Conservation (phyloP, 64 coral and sea anemone species). For the Montipora sp. region DNA sequence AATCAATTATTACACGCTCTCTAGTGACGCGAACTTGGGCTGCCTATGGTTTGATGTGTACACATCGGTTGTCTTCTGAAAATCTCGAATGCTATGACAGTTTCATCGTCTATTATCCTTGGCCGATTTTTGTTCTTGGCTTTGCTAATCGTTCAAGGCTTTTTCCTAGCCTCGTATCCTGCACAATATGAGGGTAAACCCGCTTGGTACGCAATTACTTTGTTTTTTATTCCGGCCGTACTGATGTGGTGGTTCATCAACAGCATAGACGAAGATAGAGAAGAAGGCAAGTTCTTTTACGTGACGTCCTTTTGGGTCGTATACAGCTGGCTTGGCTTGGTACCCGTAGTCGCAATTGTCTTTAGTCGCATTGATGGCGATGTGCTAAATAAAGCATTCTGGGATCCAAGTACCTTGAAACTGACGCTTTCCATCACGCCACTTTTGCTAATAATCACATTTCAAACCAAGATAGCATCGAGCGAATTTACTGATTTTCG, state of each 20-base stretch:
- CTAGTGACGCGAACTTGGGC: too few relatives aligned
- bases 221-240: neutral
- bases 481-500: neutral
- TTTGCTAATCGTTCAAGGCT: neutral
- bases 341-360: neutral
- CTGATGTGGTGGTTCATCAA: neutral
- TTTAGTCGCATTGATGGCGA: neutral
- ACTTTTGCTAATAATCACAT: neutral
- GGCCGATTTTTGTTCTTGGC: slow-evolving; percentile 8
- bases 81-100: neutral
- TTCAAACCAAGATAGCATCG: neutral
- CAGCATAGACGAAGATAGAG: too few relatives aligned
- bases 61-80: neutral
- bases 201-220: neutral
- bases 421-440: slow-evolving; percentile 13
- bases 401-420: slow-evolving; percentile 29
- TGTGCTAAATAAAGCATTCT: neutral
- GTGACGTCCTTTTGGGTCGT: neutral
- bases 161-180: slow-evolving; percentile 27
- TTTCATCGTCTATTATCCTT: neutral
- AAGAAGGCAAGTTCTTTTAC: neutral
- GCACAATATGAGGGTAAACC: neutral
- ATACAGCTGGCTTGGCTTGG: slow-evolving; percentile 16
- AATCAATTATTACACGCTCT: too few relatives aligned
- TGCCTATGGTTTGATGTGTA: neutral